phyloP scores from a whole-genome alignment of 1,140 invertebrate species.

The Pseudoatta argentina region DNA sequence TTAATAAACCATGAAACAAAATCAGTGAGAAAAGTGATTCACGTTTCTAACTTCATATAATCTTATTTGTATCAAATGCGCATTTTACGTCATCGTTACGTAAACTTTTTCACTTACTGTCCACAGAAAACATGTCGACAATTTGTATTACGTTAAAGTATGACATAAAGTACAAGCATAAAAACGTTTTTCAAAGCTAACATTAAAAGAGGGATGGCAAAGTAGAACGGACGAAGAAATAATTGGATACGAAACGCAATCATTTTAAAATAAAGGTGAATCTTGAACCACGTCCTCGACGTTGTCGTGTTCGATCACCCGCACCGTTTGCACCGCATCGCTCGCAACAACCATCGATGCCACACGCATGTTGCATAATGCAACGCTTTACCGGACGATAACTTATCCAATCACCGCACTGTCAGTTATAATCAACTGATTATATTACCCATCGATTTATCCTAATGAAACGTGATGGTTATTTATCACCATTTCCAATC shows the following conservation, averaged over 20 bases:
- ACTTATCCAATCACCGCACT: conserved; percentile 85
- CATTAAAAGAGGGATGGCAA: background rate
- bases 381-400: conserved; percentile 80
- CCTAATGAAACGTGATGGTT: conserved; percentile 85
- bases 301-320: conserved; percentile 44
- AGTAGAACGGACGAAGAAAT: conserved; percentile 67
- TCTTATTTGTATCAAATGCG: background rate
- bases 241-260: conserved; percentile 79
- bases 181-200: conserved; percentile 31
- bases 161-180: background rate
- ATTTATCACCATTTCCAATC: conserved; percentile 85
- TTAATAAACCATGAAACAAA: background rate
- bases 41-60: conserved; percentile 21
- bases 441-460: conserved; percentile 85
- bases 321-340: conserved; percentile 15
- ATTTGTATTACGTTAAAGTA: conserved; percentile 71
- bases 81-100: background rate
- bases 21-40: background rate
- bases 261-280: conserved; percentile 75
- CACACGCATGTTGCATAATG: conserved; percentile 82
- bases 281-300: conserved; percentile 62
- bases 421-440: conserved; percentile 84
- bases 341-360: background rate
- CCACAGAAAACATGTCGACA: conserved; percentile 71
- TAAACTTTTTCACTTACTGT: background rate